These are phyloP conservation scores for Epinotia ramella DNA, from an alignment of 2,888 invertebrate species.

Conservation along the genomic window DNA sequence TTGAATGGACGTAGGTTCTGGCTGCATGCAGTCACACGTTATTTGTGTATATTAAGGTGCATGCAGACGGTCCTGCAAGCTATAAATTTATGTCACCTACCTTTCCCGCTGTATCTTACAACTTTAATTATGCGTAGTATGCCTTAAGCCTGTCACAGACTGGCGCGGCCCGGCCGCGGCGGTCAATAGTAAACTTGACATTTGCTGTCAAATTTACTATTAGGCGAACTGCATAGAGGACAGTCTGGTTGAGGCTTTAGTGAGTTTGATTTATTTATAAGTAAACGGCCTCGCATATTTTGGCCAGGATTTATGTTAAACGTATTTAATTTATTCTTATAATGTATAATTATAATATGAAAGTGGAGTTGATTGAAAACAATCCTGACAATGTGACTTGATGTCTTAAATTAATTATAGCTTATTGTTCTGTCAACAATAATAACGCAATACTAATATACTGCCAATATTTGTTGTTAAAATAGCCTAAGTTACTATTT, in stretches of 20 bases:
- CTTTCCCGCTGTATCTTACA: too few relatives aligned
- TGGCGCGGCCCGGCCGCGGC: too few relatives aligned
- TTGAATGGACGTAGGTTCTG: too few relatives aligned
- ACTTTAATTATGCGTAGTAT: too few relatives aligned
- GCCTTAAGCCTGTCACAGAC: too few relatives aligned
- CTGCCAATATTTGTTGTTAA: constrained; percentile 19
- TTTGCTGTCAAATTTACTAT: too few relatives aligned
- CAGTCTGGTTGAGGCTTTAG: neutral
- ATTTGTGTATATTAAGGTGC: too few relatives aligned
- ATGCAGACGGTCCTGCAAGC: too few relatives aligned
- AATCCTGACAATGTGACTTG: constrained; percentile 8
- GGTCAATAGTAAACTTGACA: too few relatives aligned
- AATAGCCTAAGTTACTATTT: constrained; percentile 1
- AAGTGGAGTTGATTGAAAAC: neutral
- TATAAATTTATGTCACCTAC: too few relatives aligned
- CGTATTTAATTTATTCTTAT: constrained; percentile 4
- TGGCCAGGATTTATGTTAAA: neutral
- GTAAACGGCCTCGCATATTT: neutral
- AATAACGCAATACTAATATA: constrained; percentile 27
- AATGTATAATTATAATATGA: neutral
- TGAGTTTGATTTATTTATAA: neutral
- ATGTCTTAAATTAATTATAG: neutral
- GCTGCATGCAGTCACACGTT: too few relatives aligned
- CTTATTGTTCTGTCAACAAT: neutral
- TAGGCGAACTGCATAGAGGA: too few relatives aligned